Base-by-base conservation (phyloP, 2,113 vertebrate genomes). In the Calypte anna region DNA sequence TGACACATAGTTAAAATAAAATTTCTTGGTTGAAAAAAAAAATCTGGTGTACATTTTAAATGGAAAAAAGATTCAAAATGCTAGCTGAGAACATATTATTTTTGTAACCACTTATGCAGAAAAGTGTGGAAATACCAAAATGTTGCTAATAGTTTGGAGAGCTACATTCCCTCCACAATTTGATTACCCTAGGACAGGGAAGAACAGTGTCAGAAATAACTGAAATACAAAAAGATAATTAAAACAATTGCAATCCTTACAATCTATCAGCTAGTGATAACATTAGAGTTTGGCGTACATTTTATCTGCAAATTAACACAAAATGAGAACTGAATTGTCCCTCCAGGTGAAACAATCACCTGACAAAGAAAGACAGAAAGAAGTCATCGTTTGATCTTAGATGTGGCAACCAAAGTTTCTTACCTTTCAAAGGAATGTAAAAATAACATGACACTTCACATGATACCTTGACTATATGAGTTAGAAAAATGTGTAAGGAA, bases 361-460 rank as follows among this genome's bases (percentile, higher is more conserved):
- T 36, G 68, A 85, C 4, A 73, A 92, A 73, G 44, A 55, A 82
- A 91, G 38, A 13, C 70, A 91, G 50, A 82, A 15, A 31, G 44
- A 90, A 64, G 36, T 62, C 17, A 36, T 22, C 50, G 88, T 66
- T 86, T 74, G 80, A 81, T 92, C 63, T 69, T 77, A 73, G 63
- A 74, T 83, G 59, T 81, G 86, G 76, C 76, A 93, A 66, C 69
- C 79, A 58, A 63, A 90, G 51, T 43, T 80, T 62, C 61, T 66
- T 66, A 38, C 46, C 19, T 69, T 57, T n/a, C 64, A 61, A 76
- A 86, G n/a, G 59, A 83, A 90, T 83, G 88, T 77, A 15, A 73
- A 92, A 93, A 54, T 75, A 82, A 73, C 63, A 43, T 16, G 67
- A 91, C 54, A 64, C 68, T 88, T 86, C n/a, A 93, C 59, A 64